A percentile compares a stretch with the other conserved stretches of the same genome.
These are phyloP conservation scores for Clarias laeviceps DNA, from an alignment of 2,797 vertebrate genomes.

Conservation along the genomic window DNA sequence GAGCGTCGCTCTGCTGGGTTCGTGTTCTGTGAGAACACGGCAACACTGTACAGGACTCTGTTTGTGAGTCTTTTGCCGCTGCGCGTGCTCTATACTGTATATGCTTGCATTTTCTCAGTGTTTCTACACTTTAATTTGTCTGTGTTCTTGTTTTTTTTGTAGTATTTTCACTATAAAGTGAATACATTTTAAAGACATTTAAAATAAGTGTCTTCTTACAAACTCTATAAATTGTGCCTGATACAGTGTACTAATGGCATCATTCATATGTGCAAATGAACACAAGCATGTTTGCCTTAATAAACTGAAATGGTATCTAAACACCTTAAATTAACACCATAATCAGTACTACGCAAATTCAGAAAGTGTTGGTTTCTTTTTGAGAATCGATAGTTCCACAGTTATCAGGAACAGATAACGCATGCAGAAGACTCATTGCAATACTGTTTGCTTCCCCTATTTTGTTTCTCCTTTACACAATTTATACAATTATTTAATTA, in stretches of 20 bases:
- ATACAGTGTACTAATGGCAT: background rate
- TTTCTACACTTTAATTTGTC: constrained; percentile 15
- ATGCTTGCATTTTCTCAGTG: constrained; percentile 24
- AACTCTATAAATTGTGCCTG: background rate
- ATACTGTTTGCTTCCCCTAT: background rate
- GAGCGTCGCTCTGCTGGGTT: constrained; percentile 91
- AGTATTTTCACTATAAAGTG: constrained; percentile 37
- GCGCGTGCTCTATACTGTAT: constrained; percentile 58
- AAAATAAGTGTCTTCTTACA: background rate
- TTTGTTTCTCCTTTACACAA: background rate
- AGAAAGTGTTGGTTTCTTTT: background rate
- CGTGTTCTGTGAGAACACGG: constrained; percentile 96
- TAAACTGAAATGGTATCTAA: no score
- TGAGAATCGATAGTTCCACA: background rate
- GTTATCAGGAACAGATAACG: background rate
- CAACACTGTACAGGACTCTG: constrained; percentile 91
- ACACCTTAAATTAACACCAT: background rate
- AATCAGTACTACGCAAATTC: background rate
- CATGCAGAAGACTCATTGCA: background rate
- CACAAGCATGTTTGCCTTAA: no score
- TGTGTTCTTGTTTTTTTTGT: constrained; percentile 30
- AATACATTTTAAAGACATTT: background rate
- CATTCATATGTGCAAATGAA: background rate
- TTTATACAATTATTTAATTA: background rate
- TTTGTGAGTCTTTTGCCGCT: constrained; percentile 87